phyloP scores from a whole-genome alignment of 1,140 invertebrate genomes.

The Drosophila neocordata region DNA sequence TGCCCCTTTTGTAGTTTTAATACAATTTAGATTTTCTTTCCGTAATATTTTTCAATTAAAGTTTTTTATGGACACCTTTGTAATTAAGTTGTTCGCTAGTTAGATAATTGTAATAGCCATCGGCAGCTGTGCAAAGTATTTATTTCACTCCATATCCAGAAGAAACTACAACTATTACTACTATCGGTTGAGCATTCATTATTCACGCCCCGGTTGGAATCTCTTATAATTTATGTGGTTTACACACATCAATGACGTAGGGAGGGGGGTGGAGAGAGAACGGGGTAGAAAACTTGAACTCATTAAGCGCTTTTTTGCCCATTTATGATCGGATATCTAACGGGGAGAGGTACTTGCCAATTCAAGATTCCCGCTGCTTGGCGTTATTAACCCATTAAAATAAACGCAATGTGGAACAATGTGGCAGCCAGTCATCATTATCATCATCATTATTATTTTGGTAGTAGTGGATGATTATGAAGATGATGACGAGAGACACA shows the following conservation, averaged over 20 bases:
- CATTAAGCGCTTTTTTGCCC: conserved; percentile 8
- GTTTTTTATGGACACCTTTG: conserved; percentile 4
- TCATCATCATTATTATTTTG: not conserved
- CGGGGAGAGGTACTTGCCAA: not conserved
- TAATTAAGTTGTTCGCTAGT: not conserved
- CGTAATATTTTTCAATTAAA: not conserved
- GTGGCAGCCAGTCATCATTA: not conserved
- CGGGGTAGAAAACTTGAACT: not conserved
- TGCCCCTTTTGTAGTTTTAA: not conserved
- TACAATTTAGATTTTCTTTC: not conserved
- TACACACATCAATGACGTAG: not conserved
- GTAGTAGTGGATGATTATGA: not conserved
- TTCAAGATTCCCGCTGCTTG: conserved; percentile 6
- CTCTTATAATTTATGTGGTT: not conserved
- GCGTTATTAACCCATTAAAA: conserved; percentile 8
- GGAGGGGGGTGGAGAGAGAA: not conserved
- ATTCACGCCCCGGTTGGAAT: conserved; percentile 8
- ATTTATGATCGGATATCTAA: not conserved
- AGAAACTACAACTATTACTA: not conserved
- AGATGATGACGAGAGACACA: conserved; percentile 7
- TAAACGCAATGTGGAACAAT: conserved; percentile 1
- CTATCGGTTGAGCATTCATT: not conserved
- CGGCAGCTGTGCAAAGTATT: not conserved
- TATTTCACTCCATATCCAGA: conserved; percentile 3
- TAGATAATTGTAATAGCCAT: not conserved